A percentile compares a stretch with the other conserved stretches of the same genome.
Conservation (phyloP, 2,888 invertebrate genomes). For the Rapana venosa region DNA sequence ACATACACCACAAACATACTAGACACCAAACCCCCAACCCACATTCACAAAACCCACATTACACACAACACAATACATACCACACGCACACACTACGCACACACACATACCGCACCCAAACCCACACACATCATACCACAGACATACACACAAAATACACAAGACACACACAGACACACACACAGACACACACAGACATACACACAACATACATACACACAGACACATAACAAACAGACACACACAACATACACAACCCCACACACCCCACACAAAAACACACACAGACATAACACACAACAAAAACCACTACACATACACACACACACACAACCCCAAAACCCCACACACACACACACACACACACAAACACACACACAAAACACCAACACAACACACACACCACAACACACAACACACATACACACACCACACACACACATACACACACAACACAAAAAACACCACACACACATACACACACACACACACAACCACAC, state of each 20-base stretch:
- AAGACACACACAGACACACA: not conserved
- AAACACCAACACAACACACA: not conserved
- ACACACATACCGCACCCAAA: not conserved
- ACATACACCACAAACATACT: too few species aligned
- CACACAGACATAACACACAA: not conserved
- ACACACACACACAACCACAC: not conserved
- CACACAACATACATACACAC: not conserved
- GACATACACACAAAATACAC: not conserved
- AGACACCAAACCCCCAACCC: too few species aligned
- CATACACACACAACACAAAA: not conserved
- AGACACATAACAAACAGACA: too few species aligned
- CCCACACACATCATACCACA: too few species aligned
- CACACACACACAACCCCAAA: not conserved
- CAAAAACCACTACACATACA: too few species aligned
- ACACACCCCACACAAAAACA: not conserved
- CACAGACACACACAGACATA: not conserved
- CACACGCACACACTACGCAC: not conserved
- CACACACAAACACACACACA: not conserved
- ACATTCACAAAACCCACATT: too few species aligned
- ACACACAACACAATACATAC: too few species aligned
- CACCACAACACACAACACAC: not conserved
- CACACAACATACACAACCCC: too few species aligned
- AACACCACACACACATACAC: not conserved
- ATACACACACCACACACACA: not conserved
- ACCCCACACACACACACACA: not conserved